Conservation (phyloP, 2,797 vertebrate genomes). For the Parambassis ranga region DNA sequence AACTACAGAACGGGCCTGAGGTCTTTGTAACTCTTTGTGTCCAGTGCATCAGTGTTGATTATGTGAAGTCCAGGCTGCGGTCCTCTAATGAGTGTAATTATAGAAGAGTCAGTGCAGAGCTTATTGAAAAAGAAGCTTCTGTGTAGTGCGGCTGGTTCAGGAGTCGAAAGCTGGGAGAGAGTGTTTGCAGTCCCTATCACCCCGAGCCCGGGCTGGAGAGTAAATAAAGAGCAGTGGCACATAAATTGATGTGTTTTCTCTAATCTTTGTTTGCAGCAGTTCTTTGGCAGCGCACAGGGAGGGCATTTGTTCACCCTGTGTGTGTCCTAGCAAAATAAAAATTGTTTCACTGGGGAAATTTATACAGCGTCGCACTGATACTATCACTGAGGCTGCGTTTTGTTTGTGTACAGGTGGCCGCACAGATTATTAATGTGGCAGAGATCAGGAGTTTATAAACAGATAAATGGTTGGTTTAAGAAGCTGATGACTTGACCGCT, state of each 20-base stretch:
- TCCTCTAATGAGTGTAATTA: slow-evolving; percentile 62
- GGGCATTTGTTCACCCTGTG: slow-evolving; percentile 24
- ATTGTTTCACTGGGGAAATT: slow-evolving; percentile 19
- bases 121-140: slow-evolving; percentile 2
- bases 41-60: slow-evolving; percentile 29
- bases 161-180: background rate
- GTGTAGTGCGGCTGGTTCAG: background rate
- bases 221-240: slow-evolving; percentile 65
- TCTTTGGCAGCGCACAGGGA: slow-evolving; percentile 35
- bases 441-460: background rate
- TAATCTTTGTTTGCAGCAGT: slow-evolving; percentile 73
- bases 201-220: slow-evolving; percentile 7
- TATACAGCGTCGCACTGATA: slow-evolving; percentile 41
- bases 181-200: slow-evolving; percentile 38
- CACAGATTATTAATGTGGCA: background rate
- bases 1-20: slow-evolving; percentile 1
- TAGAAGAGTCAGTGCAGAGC: slow-evolving; percentile 14
- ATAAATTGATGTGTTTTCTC: slow-evolving; percentile 68
- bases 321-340: slow-evolving; percentile 4
- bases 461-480: background rate
- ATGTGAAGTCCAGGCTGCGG: slow-evolving; percentile 22
- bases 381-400: slow-evolving; percentile 7
- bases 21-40: slow-evolving; percentile 57
- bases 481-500: background rate
- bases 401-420: background rate